Conservation (phyloP, 2,888 invertebrate genomes). For the Pseudanteris insignis region DNA sequence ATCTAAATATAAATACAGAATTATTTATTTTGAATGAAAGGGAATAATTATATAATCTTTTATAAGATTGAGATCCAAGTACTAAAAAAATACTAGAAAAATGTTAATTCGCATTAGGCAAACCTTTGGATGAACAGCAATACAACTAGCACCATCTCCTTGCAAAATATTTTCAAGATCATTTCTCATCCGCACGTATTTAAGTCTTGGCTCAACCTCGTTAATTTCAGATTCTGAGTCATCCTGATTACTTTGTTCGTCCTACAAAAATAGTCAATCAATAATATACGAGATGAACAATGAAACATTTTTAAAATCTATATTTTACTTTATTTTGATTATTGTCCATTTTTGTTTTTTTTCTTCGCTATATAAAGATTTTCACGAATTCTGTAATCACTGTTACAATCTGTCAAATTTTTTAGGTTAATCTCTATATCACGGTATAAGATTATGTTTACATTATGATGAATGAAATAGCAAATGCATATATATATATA, state of each 20-base stretch:
- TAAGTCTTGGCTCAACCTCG: slow-evolving; percentile 86
- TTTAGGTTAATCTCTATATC: not conserved
- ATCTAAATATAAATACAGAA: too few species aligned
- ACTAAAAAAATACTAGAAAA: not conserved
- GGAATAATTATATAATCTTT: too few species aligned
- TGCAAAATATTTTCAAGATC: slow-evolving; percentile 85
- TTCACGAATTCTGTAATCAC: not conserved
- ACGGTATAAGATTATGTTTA: not conserved
- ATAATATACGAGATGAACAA: not conserved
- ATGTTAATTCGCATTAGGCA: too few species aligned
- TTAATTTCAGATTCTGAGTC: slow-evolving; percentile 68
- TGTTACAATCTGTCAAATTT: slow-evolving; percentile 20
- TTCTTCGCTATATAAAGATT: not conserved
- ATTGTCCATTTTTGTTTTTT: slow-evolving; percentile 33
- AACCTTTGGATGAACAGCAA: slow-evolving; percentile 93
- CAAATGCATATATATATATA: too few species aligned
- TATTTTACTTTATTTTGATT: slow-evolving; percentile 49
- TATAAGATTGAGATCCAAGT: slow-evolving; percentile 2
- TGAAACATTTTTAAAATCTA: slow-evolving; percentile 1
- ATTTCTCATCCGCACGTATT: slow-evolving; percentile 88
- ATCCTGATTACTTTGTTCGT: slow-evolving; percentile 58
- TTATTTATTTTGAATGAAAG: too few species aligned
- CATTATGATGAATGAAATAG: not conserved
- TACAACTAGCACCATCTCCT: slow-evolving; percentile 89
- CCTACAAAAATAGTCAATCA: slow-evolving; percentile 48